Evolutionary conservation across 2,113 vertebrate genomes (phyloP).

Genomic region (Actinemys pallida): DNA sequence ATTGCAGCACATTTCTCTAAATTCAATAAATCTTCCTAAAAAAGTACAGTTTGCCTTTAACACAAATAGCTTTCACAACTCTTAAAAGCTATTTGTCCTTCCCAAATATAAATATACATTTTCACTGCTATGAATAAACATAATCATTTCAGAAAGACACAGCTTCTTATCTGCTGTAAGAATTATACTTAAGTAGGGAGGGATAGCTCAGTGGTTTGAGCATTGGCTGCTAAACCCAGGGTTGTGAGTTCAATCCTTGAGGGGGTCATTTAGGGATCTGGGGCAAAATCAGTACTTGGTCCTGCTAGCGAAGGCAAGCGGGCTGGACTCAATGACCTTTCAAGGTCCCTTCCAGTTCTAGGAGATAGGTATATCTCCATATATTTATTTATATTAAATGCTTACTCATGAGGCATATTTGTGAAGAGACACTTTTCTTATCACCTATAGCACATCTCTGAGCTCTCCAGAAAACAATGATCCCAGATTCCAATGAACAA

Average conservation of each 20-base stretch:
- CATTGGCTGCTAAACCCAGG: too few species aligned
- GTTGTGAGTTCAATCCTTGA: too few species aligned
- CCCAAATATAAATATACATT: neutral
- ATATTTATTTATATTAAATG: neutral
- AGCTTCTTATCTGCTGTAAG: constrained; percentile 4
- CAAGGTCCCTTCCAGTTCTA: too few species aligned
- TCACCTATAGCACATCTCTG: neutral
- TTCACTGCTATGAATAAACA: neutral
- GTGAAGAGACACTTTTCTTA: neutral
- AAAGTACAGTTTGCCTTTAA: constrained; percentile 32
- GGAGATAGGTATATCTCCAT: too few species aligned
- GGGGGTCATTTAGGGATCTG: too few species aligned
- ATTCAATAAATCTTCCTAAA: constrained; percentile 13
- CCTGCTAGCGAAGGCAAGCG: too few species aligned
- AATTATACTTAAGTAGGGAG: neutral
- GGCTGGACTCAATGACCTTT: too few species aligned
- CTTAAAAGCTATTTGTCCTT: constrained; percentile 1
- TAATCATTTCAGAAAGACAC: constrained; percentile 8
- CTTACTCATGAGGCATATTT: constrained; percentile 4
- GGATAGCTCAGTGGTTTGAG: too few species aligned
- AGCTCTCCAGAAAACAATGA: neutral
- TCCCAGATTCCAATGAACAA: neutral
- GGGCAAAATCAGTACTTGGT: too few species aligned
- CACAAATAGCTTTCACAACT: neutral
- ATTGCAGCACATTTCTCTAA: constrained; percentile 4